Evolutionary conservation across 2,797 vertebrate genomes (phyloP), one percentile per base, ranked within the genome.

Genomic region (Sandelia bainsii): DNA sequence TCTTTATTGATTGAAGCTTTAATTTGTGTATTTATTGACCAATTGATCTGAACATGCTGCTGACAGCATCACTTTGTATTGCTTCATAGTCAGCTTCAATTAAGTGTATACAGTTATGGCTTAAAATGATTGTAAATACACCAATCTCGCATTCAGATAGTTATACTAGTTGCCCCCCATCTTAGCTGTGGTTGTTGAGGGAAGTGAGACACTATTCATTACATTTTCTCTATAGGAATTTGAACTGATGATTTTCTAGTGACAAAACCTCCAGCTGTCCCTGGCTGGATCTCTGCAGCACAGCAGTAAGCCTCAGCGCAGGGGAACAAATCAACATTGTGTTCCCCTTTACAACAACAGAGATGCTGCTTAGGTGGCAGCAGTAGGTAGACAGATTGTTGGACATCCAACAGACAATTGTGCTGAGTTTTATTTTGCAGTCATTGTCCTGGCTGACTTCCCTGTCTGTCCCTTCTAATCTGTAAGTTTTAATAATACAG

Each of bases 401-500:
- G 60, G 68, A 82, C 52, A 44, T 44, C 37, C 19, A 53, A 77
- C 69, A 72, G 59, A 54, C 67, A 58, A 59, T 60, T 69, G 40
- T 74, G 67, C 69, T 72, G 61, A 82, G 44, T 65, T 63, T 49
- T 49, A 50, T 59, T 73, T 77, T 23, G 14, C 11, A 19, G 54
- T n/a, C 17, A 9, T 51, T 32, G 19, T 29, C 25, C 29, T 76
- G 72, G 17, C 60, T 13, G 40, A 2, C 19, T 16, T 46, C 29
- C 44, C 23, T 14, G 20, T 69, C 74, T 60, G 44, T 22, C 46
- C 46, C 14, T 25, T 17, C 20, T 68, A 48, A 69, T 76, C 77
- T 83, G 49, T 77, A 51, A 12, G 69, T 82, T 60, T 65, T 64
- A 80, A 67, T 83, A 44, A 69, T 44, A 39, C 44, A 40, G 16